Evolutionary conservation across 2,888 invertebrate genomes (phyloP), one percentile per base, ranked within the genome.

Genomic region (Eristalinus aeneus): DNA sequence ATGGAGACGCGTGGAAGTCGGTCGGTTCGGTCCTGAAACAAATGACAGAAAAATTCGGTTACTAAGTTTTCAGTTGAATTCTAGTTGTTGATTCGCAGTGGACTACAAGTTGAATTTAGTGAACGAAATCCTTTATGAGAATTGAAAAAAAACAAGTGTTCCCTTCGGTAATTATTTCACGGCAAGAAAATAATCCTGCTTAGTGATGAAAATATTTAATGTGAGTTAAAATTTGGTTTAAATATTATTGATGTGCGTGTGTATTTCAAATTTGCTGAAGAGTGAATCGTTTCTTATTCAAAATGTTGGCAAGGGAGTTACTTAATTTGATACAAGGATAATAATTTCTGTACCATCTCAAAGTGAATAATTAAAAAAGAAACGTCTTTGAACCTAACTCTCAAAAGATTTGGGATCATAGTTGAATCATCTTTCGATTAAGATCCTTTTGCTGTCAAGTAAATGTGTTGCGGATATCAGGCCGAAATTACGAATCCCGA

Each of bases 1-100:
- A 58, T 72, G 76, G 60, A 72, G 46, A 31, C 68, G 12, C 69
- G 60, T 39, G 23, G 54, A 75, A 68, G 65, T 67, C 71, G 75
- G 75, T 23, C 39, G 10, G 39, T 27, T 27, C 27, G 64, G 20
- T 63, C 65, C 27, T 64, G 10, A 9, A 27, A 27, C 36, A 36
- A 69, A 60, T 61, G n/a, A 27, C 6, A 23, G 34, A 11, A n/a
- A 46, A 54, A 16, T 68, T 75, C 67, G 67, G 53, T 39, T 16
- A 20, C 11, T 11, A 27, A 12, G 39, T 22, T 74, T 58, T 54
- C 64, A 64, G 31, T 46, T 60, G 67, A 56, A 67, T 46, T 67
- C 65, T 16, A 12, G 1, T 6, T n/a, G 39, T n/a, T 6, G 8
- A 16, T 5, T 8, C 46, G 8, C 0, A 46, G 16, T 16, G 46